These are phyloP conservation scores for Prolemur simus DNA, from an alignment of 2,113 vertebrate genomes.

Conservation along the genomic window DNA sequence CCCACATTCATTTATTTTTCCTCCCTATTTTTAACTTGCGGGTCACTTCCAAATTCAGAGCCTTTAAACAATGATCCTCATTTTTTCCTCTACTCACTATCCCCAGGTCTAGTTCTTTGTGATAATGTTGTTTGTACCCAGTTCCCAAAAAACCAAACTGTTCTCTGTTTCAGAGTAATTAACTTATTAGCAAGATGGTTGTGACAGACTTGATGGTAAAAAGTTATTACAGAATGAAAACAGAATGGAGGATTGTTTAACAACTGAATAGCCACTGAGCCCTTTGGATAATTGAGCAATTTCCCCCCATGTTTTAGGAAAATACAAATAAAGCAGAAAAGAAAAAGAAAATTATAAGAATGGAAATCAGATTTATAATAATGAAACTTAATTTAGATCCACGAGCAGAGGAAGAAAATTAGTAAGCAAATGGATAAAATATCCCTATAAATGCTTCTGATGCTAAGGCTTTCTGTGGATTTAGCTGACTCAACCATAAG, in stretches of 20 bases:
- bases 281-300: not conserved
- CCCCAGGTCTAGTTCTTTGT: not conserved
- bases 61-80: not conserved
- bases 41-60: conserved; percentile 3
- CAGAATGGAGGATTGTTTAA: not conserved
- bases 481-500: not conserved
- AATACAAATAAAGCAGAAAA: not conserved
- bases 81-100: not conserved
- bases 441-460: not conserved
- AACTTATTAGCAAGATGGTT: conserved; percentile 29
- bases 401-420: not conserved
- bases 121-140: not conserved
- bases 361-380: not conserved
- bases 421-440: not conserved
- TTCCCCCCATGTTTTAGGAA: conserved; percentile 2
- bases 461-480: not conserved
- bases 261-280: not conserved
- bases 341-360: not conserved
- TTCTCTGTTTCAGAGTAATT: conserved; percentile 55
- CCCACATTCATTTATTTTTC: not conserved
- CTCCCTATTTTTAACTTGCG: conserved; percentile 14
- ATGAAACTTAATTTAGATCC: not conserved
- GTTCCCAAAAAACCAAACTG: not conserved
- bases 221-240: conserved; percentile 1
- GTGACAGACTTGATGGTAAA: not conserved